These are phyloP conservation scores for Neoscelio sp. DNA, from an alignment of 2,888 invertebrate genomes.

Conservation along the genomic window DNA sequence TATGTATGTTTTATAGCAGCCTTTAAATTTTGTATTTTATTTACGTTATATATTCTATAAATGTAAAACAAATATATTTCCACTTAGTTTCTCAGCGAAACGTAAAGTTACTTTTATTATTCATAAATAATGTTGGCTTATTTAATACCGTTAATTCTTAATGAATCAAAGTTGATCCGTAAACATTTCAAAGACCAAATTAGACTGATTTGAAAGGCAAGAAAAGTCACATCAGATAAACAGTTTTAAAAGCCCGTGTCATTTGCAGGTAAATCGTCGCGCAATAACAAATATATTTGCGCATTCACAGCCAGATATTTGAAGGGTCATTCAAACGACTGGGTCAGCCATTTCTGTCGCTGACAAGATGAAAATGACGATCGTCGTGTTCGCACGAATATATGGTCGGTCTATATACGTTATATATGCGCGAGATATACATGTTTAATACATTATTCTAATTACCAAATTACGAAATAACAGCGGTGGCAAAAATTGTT, in stretches of 20 bases:
- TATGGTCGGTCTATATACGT: slow-evolving; percentile 50
- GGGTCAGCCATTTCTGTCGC: slow-evolving; percentile 62
- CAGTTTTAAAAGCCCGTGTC: slow-evolving; percentile 40
- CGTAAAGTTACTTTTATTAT: neutral
- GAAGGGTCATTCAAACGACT: slow-evolving; percentile 63
- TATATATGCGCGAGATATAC: slow-evolving; percentile 4
- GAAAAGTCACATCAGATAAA: slow-evolving; percentile 41
- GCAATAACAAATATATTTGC: slow-evolving; percentile 65
- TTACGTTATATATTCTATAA: neutral
- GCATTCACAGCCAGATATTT: slow-evolving; percentile 67
- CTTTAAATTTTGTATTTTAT: too few species aligned
- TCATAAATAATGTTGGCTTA: neutral
- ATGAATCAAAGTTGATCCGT: too few species aligned
- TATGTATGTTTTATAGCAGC: neutral
- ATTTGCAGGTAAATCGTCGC: slow-evolving; percentile 50
- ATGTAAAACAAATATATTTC: neutral
- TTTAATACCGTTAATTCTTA: neutral
- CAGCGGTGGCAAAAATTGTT: slow-evolving; percentile 9
- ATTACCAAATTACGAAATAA: slow-evolving; percentile 33
- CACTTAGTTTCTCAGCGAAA: neutral
- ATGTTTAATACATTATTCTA: slow-evolving; percentile 42
- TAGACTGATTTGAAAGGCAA: slow-evolving; percentile 17
- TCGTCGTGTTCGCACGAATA: slow-evolving; percentile 55
- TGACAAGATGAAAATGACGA: slow-evolving; percentile 68
- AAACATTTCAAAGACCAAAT: too few species aligned